A percentile compares a stretch with the other conserved stretches of the same genome.
phyloP scores from a whole-genome alignment of 2,888 invertebrate species.

The Cephus runcator region DNA sequence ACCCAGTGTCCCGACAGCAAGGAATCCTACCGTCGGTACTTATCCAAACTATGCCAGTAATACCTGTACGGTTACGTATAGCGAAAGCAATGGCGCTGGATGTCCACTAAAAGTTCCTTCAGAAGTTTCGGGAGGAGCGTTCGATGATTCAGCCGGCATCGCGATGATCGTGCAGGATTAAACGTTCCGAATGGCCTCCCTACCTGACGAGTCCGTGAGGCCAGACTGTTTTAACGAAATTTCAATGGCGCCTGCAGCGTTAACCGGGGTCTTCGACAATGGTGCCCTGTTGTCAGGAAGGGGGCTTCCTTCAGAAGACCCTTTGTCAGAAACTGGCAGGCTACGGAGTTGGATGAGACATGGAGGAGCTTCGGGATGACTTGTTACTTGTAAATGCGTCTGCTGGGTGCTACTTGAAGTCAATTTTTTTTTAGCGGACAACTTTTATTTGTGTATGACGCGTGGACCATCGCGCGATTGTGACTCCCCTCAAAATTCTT shows the following conservation, averaged over 20 bases:
- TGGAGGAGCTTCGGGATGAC: conserved; percentile 49
- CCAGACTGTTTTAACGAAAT: conserved; percentile 45
- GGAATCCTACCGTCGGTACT: background rate
- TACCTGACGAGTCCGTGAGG: background rate
- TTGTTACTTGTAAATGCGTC: conserved; percentile 47
- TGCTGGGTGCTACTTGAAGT: conserved; percentile 45
- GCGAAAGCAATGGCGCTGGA: background rate
- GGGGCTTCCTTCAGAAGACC: conserved; percentile 44
- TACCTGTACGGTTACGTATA: background rate
- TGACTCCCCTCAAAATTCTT: conserved; percentile 49
- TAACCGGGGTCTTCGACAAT: conserved; percentile 43
- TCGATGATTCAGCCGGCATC: background rate
- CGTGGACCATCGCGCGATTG: conserved; percentile 33
- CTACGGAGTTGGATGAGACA: conserved; percentile 34
- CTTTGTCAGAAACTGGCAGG: conserved; percentile 37
- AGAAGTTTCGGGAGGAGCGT: background rate
- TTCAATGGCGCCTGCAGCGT: conserved; percentile 47
- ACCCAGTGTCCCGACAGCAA: background rate
- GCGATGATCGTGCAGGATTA: background rate
- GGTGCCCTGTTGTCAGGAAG: conserved; percentile 53
- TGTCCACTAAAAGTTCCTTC: background rate
- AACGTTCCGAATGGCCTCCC: background rate
- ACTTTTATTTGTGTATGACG: conserved; percentile 21
- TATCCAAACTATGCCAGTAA: background rate
- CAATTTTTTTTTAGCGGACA: conserved; percentile 35